Base-by-base conservation (phyloP, 2,888 invertebrate genomes). In the Cyaniris semiargus region DNA sequence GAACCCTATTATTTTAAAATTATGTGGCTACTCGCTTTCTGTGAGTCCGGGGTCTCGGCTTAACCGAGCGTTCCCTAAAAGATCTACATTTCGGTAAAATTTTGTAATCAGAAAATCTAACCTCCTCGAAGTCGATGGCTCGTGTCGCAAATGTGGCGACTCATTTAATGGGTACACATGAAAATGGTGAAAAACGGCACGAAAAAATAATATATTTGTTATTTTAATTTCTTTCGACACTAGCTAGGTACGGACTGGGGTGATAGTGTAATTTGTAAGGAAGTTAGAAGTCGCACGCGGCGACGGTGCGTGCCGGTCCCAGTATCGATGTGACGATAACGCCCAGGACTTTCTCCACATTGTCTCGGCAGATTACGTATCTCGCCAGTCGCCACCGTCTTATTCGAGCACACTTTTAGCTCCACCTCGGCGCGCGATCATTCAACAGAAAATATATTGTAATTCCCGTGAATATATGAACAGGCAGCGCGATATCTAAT, bases 331-430 rank as follows among this genome's bases (percentile, higher is more conserved):
- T 27, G 27, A 27, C 15, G 66, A 66, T 31, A 66, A 31, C 66
- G 66, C 66, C 4, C 15, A 66, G 15, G 66, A 66, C 66, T 66
- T 66, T 66, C 66, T 15, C 66, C 27, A 15, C 66, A 66, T 27
- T 66, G 66, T 66, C 66, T 66, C 27, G 23, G 13, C 27, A 31
- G 66, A 66, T 66, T 66, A 66, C 66, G 27, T 66, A 66, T 66
- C 66, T 27, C 15, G 23, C 13, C 60, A 60, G 27, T 27, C 15
- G 23, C 13, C 60, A 60, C 6, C 66, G 15, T 66, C 66, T 66
- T 15, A 66, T 66, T 23, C 27, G 10, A 21, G 66, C 27, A 21
- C 27, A 66, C 66, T 27, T 31, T 23, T 60, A 8, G 58, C 58
- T 58, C 2, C 58, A 58, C 58, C 58, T 21, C 44, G 44, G 44